Evolutionary conservation across 23 tunicate genomes (phyloP).

Genomic region (Trididemnum nubilum): DNA sequence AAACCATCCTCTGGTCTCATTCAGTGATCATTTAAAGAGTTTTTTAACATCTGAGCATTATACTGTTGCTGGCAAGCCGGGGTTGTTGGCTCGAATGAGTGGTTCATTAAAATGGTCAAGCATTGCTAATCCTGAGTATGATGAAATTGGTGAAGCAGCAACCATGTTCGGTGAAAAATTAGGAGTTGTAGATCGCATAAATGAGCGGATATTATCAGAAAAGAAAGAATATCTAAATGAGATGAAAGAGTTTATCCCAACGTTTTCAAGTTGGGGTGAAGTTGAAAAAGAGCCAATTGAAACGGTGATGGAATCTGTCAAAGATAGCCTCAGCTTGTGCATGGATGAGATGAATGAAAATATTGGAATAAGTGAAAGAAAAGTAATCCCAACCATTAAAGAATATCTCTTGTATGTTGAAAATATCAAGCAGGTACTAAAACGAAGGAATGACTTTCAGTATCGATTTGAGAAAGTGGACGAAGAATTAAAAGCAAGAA

Average conservation of each 20-base stretch:
- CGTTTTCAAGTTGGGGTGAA: conserved; percentile 71
- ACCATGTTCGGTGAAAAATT: conserved; percentile 71
- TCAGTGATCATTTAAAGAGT: conserved; percentile 67
- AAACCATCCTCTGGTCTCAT: conserved; percentile 68
- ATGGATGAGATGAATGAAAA: conserved; percentile 56
- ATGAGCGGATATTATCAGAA: conserved; percentile 59
- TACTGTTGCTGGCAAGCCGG: conserved; percentile 51
- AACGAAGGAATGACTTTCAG: conserved; percentile 62
- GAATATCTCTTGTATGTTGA: conserved; percentile 79
- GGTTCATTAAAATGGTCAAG: conserved; percentile 65
- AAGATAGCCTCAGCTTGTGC: conserved; percentile 52
- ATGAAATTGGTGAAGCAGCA: conserved; percentile 38
- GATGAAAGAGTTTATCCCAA: conserved; percentile 66
- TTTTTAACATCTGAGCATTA: conserved; percentile 83
- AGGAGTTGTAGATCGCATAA: conserved; percentile 66
- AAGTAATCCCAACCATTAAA: conserved; percentile 65
- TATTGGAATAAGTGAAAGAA: conserved; percentile 33
- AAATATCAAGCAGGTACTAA: conserved; percentile 65
- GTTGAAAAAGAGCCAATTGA: conserved; percentile 59
- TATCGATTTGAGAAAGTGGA: conserved; percentile 40
- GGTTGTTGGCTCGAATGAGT: conserved; percentile 70
- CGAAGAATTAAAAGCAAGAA: conserved; percentile 59
- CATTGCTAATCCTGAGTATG: conserved; percentile 62
- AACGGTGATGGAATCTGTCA: conserved; percentile 66
- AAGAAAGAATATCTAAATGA: conserved; percentile 75